phyloP scores from a whole-genome alignment of 2,888 invertebrate species.

The Agrochola litura region DNA sequence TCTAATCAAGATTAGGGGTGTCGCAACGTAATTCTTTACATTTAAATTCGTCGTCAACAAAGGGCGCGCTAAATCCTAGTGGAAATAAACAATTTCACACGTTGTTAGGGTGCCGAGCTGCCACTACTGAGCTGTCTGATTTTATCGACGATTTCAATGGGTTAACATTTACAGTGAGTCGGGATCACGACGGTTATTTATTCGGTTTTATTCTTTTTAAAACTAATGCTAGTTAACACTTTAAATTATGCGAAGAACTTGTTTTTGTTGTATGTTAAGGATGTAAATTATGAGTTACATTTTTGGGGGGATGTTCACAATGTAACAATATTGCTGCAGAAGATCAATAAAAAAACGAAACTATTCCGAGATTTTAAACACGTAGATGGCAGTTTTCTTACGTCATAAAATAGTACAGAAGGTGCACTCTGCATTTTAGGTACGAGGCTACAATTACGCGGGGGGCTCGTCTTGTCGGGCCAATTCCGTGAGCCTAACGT shows the following conservation, averaged over 20 bases:
- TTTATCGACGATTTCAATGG: slow-evolving; percentile 76
- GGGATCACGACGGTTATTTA: slow-evolving; percentile 63
- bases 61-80: slow-evolving; percentile 80
- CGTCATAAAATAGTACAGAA: too few species aligned
- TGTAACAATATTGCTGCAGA: neutral
- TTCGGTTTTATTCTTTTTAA: slow-evolving; percentile 63
- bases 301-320: slow-evolving; percentile 8
- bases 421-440: too few species aligned
- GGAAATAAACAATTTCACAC: slow-evolving; percentile 85
- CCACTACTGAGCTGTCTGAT: slow-evolving; percentile 71
- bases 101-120: slow-evolving; percentile 71
- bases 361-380: neutral
- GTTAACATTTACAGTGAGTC: slow-evolving; percentile 67
- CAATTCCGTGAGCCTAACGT: too few species aligned
- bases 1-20: slow-evolving; percentile 88
- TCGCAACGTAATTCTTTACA: slow-evolving; percentile 86
- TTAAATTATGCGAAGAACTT: slow-evolving; percentile 5
- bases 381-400: neutral
- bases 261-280: slow-evolving; percentile 27
- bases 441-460: too few species aligned
- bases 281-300: slow-evolving; percentile 3
- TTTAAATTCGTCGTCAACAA: slow-evolving; percentile 83
- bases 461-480: too few species aligned
- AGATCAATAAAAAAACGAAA: neutral
- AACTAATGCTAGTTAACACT: slow-evolving; percentile 31